These are phyloP conservation scores for Natrix natrix DNA, from an alignment of 2,797 vertebrate genomes.

Conservation along the genomic window DNA sequence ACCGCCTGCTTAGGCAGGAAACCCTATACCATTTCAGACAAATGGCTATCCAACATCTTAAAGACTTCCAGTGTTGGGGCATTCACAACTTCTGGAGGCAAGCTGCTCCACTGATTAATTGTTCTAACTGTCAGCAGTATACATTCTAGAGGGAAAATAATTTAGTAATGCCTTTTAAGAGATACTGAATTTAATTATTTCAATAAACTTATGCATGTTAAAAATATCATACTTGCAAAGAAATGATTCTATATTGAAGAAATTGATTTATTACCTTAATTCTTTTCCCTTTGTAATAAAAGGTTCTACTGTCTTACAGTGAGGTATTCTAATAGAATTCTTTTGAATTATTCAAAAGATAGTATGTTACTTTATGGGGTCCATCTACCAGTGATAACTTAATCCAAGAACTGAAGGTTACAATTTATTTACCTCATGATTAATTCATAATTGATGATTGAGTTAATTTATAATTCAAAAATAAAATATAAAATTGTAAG, in stretches of 20 bases:
- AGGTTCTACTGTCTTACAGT: background rate
- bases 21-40: too few relatives aligned
- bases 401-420: background rate
- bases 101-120: too few relatives aligned
- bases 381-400: background rate
- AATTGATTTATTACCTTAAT: background rate
- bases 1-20: too few relatives aligned
- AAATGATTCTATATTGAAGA: background rate
- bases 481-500: background rate
- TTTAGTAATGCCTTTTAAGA: background rate
- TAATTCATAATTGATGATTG: background rate
- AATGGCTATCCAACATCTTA: too few relatives aligned
- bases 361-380: background rate
- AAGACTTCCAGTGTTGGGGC: too few relatives aligned
- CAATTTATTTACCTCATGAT: background rate
- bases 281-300: background rate
- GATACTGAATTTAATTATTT: background rate
- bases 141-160: background rate
- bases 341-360: background rate
- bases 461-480: background rate
- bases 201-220: background rate
- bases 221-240: background rate
- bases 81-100: too few relatives aligned
- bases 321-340: background rate
- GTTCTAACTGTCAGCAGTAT: background rate